Evolutionary conservation across 2,888 invertebrate genomes (phyloP), one percentile per base, ranked within the genome.

Genomic region (Drosophila seclusa): DNA sequence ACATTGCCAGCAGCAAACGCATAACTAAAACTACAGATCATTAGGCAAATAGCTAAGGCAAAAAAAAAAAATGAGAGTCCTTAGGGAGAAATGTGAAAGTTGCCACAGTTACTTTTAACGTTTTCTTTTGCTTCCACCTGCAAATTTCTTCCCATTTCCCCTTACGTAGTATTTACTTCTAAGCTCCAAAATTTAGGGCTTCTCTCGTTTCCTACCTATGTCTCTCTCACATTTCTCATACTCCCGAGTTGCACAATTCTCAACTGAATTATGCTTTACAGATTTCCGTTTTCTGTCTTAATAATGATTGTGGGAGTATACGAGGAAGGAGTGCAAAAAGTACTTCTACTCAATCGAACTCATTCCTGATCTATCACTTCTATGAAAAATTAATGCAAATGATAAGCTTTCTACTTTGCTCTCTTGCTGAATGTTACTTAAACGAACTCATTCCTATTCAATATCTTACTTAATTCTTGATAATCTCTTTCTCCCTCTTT

Each of bases 1-100:
- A 64, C 38, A 52, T 52, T 45, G 54, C 79, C 61, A 70, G 27
- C 52, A 70, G 54, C 58, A 45, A 13, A 34, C 52, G 36, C 34
- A 40, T 10, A 58, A 18, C 36, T 18, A 48, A 38, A 58, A 21
- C 27, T 2, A 45, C 52, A 66, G 66, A 75, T 76, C 78, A 77
- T 78, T 78, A 80, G 64, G 52, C 65, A 71, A 60, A 55, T 65
- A 52, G 24, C 60, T 52, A 63, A 27, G 36, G 38, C 18, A 54
- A 29, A 0, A 58, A 40, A 8, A 10, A 59, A 42, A 10, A 32
- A n/a, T 0, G 27, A 11, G 5, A 54, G 27, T 34, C 16, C 36
- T 16, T 11, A 11, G 2, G n/a, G n/a, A 45, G 16, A 45, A 40
- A 11, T 45, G 21, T 45, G 13, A 45, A 45, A 45, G 11, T 11